Evolutionary conservation across 1,140 invertebrate species (phyloP).

Genomic region (Dreissena rostriformis): DNA sequence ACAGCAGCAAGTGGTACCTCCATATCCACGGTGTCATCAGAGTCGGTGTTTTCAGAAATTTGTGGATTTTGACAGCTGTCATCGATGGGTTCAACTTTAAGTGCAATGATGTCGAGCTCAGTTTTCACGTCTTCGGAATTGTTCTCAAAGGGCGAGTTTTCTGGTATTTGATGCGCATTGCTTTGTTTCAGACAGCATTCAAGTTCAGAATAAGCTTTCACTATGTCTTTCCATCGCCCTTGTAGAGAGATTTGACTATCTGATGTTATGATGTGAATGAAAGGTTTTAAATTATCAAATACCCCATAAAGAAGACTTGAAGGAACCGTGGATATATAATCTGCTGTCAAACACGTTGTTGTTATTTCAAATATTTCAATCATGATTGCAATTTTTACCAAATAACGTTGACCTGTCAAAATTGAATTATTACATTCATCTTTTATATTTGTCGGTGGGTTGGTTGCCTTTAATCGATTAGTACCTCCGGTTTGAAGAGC

Average conservation of each 20-base stretch:
- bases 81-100: slow-evolving; percentile 22
- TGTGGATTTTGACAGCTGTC: slow-evolving; percentile 12
- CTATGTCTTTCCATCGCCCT: slow-evolving; percentile 40
- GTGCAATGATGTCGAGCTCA: slow-evolving; percentile 24
- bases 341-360: slow-evolving; percentile 15
- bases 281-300: slow-evolving; percentile 13
- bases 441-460: too few species aligned
- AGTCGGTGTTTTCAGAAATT: not conserved
- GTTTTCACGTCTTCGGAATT: slow-evolving; percentile 4
- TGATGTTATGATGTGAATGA: slow-evolving; percentile 3
- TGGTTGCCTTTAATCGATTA: too few species aligned
- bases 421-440: too few species aligned
- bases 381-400: not conserved
- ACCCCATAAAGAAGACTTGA: slow-evolving; percentile 1
- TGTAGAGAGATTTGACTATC: slow-evolving; percentile 7
- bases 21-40: not conserved
- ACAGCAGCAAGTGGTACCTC: not conserved
- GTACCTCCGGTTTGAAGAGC: too few species aligned
- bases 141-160: not conserved
- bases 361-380: slow-evolving; percentile 29
- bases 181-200: slow-evolving; percentile 36
- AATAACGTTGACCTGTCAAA: too few species aligned
- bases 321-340: slow-evolving; percentile 14
- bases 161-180: not conserved
- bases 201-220: slow-evolving; percentile 24